A percentile compares a stretch with the other conserved stretches of the same genome.
phyloP scores from a whole-genome alignment of 2,888 invertebrate genomes.

The Temnothorax ravouxi region DNA sequence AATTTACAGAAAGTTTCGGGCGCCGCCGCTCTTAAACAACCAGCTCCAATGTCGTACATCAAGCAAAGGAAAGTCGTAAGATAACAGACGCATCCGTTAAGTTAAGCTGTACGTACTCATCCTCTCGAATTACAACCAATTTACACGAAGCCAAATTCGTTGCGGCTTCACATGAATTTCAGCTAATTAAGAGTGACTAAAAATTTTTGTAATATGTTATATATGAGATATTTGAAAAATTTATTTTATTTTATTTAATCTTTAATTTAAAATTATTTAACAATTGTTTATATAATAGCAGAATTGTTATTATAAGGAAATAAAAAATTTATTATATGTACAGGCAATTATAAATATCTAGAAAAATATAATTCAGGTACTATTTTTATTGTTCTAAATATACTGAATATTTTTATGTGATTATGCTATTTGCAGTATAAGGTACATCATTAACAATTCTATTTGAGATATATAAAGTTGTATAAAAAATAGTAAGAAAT shows the following conservation, averaged over 20 bases:
- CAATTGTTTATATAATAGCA: neutral
- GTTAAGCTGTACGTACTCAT: slow-evolving; percentile 2
- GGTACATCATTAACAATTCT: neutral
- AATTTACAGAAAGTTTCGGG: slow-evolving; percentile 53
- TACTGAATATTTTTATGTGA: too few species aligned
- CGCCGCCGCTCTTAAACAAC: slow-evolving; percentile 41
- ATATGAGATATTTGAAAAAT: neutral
- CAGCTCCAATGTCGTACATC: slow-evolving; percentile 43
- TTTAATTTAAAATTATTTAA: neutral
- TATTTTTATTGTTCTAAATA: too few species aligned
- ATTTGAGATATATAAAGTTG: neutral
- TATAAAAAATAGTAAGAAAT: neutral
- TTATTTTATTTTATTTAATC: neutral
- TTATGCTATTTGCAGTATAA: neutral
- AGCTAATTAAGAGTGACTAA: neutral
- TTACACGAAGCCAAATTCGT: neutral
- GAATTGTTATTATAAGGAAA: neutral
- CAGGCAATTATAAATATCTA: too few species aligned
- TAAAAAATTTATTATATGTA: too few species aligned
- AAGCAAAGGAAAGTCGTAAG: slow-evolving; percentile 44
- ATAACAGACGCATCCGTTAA: slow-evolving; percentile 40
- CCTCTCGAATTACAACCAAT: slow-evolving; percentile 35
- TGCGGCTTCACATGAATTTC: neutral
- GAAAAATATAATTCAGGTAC: too few species aligned
- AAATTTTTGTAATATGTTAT: neutral